phyloP scores from a whole-genome alignment of 2,113 vertebrate genomes.

The Lutjanus erythropterus region DNA sequence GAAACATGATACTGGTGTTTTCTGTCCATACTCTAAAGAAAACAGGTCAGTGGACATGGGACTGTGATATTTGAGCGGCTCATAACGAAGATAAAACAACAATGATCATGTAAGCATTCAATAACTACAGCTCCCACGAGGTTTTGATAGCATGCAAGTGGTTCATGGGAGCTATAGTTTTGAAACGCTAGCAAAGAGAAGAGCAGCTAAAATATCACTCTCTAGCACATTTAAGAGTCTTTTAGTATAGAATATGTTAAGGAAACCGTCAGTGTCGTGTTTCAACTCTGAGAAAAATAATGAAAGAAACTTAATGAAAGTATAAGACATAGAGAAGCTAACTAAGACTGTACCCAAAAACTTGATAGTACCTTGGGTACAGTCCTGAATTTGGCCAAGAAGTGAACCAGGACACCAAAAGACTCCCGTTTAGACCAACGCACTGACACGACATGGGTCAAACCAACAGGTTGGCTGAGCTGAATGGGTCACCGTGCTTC shows the following conservation, averaged over 20 bases:
- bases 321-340: background rate
- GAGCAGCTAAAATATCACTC: background rate
- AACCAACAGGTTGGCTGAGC: background rate
- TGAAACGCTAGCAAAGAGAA: background rate
- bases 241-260: too few species aligned
- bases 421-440: background rate
- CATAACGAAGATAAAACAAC: background rate
- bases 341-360: too few species aligned
- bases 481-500: background rate
- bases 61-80: slow-evolving; percentile 5
- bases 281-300: background rate
- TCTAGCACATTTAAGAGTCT: background rate
- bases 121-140: background rate
- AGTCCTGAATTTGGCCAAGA: too few species aligned
- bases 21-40: too few species aligned
- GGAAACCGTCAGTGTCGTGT: background rate
- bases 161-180: background rate
- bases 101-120: background rate
- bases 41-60: slow-evolving; percentile 16
- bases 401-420: background rate
- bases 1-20: too few species aligned
- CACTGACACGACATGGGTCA: background rate
- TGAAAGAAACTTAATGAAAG: background rate
- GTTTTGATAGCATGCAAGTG: background rate
- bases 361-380: too few species aligned